These are phyloP conservation scores for Heliconius hewitsoni DNA, from an alignment of 1,140 invertebrate genomes.

Conservation along the genomic window DNA sequence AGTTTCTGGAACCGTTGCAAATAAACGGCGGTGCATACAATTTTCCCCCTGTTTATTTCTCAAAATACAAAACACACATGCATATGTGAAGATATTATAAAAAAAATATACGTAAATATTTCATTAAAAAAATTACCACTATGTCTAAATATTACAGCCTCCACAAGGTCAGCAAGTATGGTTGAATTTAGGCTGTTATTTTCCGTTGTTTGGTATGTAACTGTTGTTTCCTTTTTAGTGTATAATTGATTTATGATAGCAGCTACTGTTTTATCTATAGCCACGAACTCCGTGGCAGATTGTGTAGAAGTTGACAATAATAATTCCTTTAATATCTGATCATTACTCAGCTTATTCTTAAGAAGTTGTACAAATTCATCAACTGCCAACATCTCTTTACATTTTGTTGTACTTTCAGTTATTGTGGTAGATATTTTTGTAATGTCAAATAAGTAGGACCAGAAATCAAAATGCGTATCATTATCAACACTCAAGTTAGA, in stretches of 20 bases:
- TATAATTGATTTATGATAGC: slow-evolving; percentile 66
- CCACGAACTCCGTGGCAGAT: slow-evolving; percentile 39
- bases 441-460: slow-evolving; percentile 55
- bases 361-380: slow-evolving; percentile 68
- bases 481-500: background rate
- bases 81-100: too few relatives aligned
- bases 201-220: slow-evolving; percentile 48
- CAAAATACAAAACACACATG: too few relatives aligned
- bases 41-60: too few relatives aligned
- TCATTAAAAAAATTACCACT: slow-evolving; percentile 44
- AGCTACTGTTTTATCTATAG: slow-evolving; percentile 58
- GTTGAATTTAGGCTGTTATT: slow-evolving; percentile 67
- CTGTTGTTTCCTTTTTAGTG: slow-evolving; percentile 54
- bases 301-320: slow-evolving; percentile 43
- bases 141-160: slow-evolving; percentile 71
- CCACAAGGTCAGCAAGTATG: slow-evolving; percentile 66
- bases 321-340: slow-evolving; percentile 60
- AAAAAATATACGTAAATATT: background rate
- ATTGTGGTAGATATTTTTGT: slow-evolving; percentile 38
- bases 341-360: slow-evolving; percentile 63
- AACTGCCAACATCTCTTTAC: slow-evolving; percentile 60
- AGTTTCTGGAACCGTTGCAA: too few relatives aligned
- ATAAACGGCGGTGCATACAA: too few relatives aligned
- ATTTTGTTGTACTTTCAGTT: slow-evolving; percentile 45
- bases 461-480: slow-evolving; percentile 52